phyloP scores from a whole-genome alignment of 1,140 invertebrate species.

The Oryctes rhinoceros region DNA sequence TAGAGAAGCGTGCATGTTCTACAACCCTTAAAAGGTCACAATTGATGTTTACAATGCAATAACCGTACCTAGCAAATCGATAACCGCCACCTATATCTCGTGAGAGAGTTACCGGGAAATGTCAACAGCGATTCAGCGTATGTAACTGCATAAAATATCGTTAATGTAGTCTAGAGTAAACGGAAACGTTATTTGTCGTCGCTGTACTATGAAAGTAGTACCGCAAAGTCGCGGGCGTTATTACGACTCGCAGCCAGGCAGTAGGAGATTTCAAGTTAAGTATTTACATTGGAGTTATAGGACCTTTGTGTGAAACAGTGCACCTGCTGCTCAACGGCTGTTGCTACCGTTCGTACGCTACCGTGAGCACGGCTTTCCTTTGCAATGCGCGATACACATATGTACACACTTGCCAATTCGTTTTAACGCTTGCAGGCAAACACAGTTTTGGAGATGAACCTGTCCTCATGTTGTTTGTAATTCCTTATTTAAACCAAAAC shows the following conservation, averaged over 20 bases:
- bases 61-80: not conserved
- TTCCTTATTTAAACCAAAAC: slow-evolving; percentile 31
- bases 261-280: slow-evolving; percentile 12
- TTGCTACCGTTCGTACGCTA: not conserved
- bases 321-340: slow-evolving; percentile 10
- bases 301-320: slow-evolving; percentile 18
- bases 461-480: slow-evolving; percentile 1
- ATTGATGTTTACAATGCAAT: too few species aligned
- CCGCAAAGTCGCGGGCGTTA: slow-evolving; percentile 21
- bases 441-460: slow-evolving; percentile 19
- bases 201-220: slow-evolving; percentile 8
- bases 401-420: slow-evolving; percentile 14
- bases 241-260: not conserved
- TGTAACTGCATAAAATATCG: slow-evolving; percentile 31
- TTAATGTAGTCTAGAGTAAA: slow-evolving; percentile 9
- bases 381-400: not conserved
- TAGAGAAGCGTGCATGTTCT: too few species aligned
- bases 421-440: slow-evolving; percentile 11
- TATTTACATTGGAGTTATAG: slow-evolving; percentile 28
- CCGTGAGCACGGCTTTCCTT: not conserved
- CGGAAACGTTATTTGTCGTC: slow-evolving; percentile 21
- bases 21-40: too few species aligned
- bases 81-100: slow-evolving; percentile 16
- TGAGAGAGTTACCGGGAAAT: slow-evolving; percentile 18
- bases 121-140: slow-evolving; percentile 22